These are phyloP conservation scores for Falcunculus frontatus DNA, from an alignment of 2,113 vertebrate genomes.

Conservation along the genomic window DNA sequence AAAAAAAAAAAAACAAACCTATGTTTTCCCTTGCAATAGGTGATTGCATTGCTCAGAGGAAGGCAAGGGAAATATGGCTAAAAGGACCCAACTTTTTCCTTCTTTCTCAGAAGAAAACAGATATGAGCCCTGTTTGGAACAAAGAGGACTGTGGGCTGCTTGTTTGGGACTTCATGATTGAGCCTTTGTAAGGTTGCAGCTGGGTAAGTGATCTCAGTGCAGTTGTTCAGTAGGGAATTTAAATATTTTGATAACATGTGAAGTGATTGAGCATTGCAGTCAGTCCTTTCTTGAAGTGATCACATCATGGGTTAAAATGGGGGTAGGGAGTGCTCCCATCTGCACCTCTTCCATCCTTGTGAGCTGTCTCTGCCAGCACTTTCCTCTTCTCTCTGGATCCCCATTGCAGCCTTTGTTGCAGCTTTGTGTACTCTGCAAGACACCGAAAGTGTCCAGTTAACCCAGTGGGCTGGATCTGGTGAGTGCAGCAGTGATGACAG, in stretches of 20 bases:
- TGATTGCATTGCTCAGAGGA: neutral
- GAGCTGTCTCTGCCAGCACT: neutral
- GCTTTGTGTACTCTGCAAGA: neutral
- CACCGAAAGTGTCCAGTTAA: fast-evolving
- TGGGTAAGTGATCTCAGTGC: neutral
- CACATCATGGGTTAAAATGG: neutral
- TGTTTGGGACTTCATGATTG: neutral
- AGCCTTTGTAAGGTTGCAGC: neutral
- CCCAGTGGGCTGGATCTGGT: neutral
- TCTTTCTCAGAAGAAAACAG: neutral
- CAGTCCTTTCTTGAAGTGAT: neutral
- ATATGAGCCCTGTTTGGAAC: neutral
- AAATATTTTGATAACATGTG: neutral
- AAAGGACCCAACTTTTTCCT: neutral
- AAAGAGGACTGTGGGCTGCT: neutral
- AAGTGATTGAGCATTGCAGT: neutral
- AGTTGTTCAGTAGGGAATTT: neutral
- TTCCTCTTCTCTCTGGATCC: neutral
- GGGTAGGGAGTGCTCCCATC: neutral
- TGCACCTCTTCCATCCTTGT: neutral
- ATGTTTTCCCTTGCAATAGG: neutral
- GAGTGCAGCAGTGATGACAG: neutral
- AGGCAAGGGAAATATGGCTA: neutral
- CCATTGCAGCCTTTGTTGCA: neutral
- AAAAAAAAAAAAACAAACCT: too few species aligned